Percentiles rank a stretch among this genome's conserved stretches.
Conservation (phyloP, 2,888 invertebrate genomes). For the Eulithis testata region DNA sequence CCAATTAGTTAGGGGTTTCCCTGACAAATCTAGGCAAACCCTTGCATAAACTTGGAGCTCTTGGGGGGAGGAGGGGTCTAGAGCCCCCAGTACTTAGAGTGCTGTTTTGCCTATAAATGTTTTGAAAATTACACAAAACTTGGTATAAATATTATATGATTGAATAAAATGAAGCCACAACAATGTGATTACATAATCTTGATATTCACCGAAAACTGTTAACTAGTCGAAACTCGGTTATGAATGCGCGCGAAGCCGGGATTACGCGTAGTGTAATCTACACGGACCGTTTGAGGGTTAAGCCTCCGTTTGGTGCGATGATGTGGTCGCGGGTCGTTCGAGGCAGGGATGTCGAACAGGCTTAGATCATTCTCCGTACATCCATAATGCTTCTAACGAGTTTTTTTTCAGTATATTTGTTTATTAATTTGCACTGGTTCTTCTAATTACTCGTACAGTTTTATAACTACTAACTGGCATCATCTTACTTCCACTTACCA, state of each 20-base stretch:
- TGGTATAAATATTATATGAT: neutral
- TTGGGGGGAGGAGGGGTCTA: too few relatives aligned
- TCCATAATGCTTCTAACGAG: too few relatives aligned
- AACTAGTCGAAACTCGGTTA: slow-evolving; percentile 10
- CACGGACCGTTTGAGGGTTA: slow-evolving; percentile 1
- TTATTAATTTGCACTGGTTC: too few relatives aligned
- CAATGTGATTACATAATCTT: neutral
- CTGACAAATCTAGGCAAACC: too few relatives aligned
- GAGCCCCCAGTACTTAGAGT: too few relatives aligned
- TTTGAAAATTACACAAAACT: neutral
- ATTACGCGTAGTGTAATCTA: slow-evolving; percentile 30
- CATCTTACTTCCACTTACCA: too few relatives aligned
- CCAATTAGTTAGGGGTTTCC: too few relatives aligned
- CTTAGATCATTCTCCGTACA: too few relatives aligned
- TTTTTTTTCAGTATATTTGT: too few relatives aligned
- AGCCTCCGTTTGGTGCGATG: slow-evolving; percentile 5
- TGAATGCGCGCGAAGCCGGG: slow-evolving; percentile 23
- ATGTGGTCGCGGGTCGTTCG: neutral
- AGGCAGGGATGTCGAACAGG: neutral
- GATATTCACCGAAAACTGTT: neutral
- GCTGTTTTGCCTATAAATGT: neutral
- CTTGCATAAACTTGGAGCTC: too few relatives aligned
- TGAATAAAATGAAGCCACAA: neutral
- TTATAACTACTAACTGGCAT: too few relatives aligned
- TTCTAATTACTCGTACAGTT: too few relatives aligned